These are phyloP conservation scores for Microchirus variegatus DNA, from an alignment of 2,797 vertebrate species.

Conservation along the genomic window DNA sequence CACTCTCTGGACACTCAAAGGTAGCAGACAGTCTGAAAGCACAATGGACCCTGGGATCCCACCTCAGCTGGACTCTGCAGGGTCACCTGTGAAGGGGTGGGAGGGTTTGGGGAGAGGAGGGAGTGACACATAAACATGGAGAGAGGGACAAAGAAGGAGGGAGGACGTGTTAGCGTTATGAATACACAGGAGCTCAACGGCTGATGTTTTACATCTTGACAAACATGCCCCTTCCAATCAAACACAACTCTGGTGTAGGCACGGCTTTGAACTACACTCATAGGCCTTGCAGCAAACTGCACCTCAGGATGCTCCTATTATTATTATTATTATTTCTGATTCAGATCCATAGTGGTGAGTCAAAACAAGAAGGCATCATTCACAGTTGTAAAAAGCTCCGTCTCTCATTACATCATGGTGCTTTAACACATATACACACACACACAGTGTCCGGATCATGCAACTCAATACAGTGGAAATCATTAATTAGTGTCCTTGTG, in stretches of 20 bases:
- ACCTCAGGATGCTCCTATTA: conserved; percentile 33
- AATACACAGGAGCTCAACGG: conserved; percentile 27
- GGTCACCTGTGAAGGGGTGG: conserved; percentile 63
- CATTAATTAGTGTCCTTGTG: conserved; percentile 29
- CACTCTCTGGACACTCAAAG: conserved; percentile 72
- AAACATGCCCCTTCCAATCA: conserved; percentile 62
- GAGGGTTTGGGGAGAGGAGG: conserved; percentile 45
- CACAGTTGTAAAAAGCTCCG: conserved; percentile 51
- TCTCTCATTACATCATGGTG: conserved; percentile 68
- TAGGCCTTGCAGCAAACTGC: conserved; percentile 34
- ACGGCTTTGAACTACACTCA: conserved; percentile 31
- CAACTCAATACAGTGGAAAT: conserved; percentile 69
- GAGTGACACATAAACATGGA: conserved; percentile 55
- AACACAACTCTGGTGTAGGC: conserved; percentile 36
- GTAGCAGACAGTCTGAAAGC: conserved; percentile 76
- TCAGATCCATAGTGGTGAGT: conserved; percentile 30
- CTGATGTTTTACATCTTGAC: conserved; percentile 48
- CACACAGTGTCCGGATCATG: conserved; percentile 75
- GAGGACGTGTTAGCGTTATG: conserved; percentile 53
- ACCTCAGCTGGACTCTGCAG: conserved; percentile 71
- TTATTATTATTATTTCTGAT: conserved; percentile 28
- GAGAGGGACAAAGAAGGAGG: conserved; percentile 58
- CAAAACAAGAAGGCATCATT: conserved; percentile 59
- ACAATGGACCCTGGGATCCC: conserved; percentile 76
- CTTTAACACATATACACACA: conserved; percentile 73